Evolutionary conservation across 2,888 invertebrate genomes (phyloP), one percentile per base, ranked within the genome.

Genomic region (Chloroclystis v-ata): DNA sequence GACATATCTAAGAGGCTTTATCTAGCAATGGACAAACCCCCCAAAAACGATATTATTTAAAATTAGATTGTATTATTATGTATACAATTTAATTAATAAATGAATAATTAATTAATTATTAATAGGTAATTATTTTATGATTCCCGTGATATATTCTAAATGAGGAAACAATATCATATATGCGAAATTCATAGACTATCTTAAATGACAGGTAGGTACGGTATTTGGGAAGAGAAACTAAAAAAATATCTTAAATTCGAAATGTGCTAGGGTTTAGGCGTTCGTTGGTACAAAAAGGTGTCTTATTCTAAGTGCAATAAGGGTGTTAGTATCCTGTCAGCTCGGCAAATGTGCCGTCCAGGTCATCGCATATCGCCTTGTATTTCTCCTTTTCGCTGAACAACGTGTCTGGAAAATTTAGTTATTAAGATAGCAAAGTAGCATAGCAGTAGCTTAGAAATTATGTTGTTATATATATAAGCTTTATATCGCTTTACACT

Each of bases 311-410:
- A 67, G 69, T 75, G 69, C 74, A 69, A 59, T 65, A 63, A 71
- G 74, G 82, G 72, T 66, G 89, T 94, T 95, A 97, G 92, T 97
- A 97, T 92, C 95, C 97, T 89, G 96, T 96, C 90, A 97, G 93
- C 91, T 97, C 97, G 84, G 96, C 95, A 92, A 96, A 97, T 88
- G 97, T 97, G 90, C 94, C 93, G 90, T 97, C 97, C 93, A 97
- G 91, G 91, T 97, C 97, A 91, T 97, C 97, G 91, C 95, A 95
- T 92, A 97, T 97, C 89, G 94, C 92, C 94, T 97, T 97, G 95
- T 97, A 95, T 90, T 95, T 94, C 91, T 95, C 95, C 92, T 95
- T 96, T 89, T 93, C 91, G 89, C 90, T 91, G 90, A 93, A 93
- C 87, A 95, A 91, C 78, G 92, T 90, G 91, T 95, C 95, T 95